Evolutionary conservation across 1,140 invertebrate genomes (phyloP), one percentile per base, ranked within the genome.

Genomic region (Limonius californicus): DNA sequence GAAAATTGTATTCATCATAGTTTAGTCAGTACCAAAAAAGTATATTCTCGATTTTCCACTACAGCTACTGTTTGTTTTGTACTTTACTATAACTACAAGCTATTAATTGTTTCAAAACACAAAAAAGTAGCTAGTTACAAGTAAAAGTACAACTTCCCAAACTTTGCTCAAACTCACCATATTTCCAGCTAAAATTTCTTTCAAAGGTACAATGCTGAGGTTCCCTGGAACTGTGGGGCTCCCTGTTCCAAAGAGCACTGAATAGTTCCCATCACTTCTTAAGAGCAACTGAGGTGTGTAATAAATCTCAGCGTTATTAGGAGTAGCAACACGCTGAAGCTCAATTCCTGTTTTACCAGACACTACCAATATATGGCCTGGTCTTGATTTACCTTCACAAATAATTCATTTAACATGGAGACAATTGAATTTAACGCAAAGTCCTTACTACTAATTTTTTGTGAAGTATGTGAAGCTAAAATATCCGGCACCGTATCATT

Each of bases 401-500:
- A n/a, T n/a, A n/a, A n/a, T n/a, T n/a, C n/a, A n/a, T n/a, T n/a
- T n/a, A n/a, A n/a, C n/a, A n/a, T n/a, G n/a, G n/a, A n/a, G n/a
- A n/a, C n/a, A n/a, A n/a, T n/a, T n/a, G n/a, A n/a, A n/a, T n/a
- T n/a, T n/a, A n/a, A n/a, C n/a, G n/a, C n/a, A n/a, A n/a, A n/a
- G n/a, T n/a, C n/a, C n/a, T n/a, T n/a, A n/a, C n/a, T n/a, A 6
- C n/a, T 39, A 39, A 9, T n/a, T 12, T 39, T 39, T 72, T 84
- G 79, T 32, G 79, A 76, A 14, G 84, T 81, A 74, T 92, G 89
- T 1, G 88, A 84, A 0, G 85, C 83, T 12, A 94, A 76, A 27
- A 94, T 74, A 71, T 94, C 91, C 0, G 82, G 79, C 54, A 90
- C 73, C 4, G 80, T 82, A 77, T 94, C 91, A 11, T 79, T 83